Evolutionary conservation across 2,113 vertebrate species (phyloP).

Genomic region (Dascyllus trimaculatus): DNA sequence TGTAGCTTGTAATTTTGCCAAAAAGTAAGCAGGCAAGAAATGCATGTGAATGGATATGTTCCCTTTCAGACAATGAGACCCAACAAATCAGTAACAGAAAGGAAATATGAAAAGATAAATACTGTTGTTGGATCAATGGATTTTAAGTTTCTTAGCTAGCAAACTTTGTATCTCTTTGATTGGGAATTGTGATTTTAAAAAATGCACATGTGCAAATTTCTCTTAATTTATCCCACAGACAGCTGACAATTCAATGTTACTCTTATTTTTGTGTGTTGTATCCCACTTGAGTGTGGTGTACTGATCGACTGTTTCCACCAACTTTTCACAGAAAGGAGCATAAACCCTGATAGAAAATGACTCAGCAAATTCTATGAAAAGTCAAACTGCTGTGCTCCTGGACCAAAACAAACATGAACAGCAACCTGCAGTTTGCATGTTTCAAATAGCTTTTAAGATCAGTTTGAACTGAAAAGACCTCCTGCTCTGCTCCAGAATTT

Average conservation of each 20-base stretch:
- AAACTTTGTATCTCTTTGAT: not conserved
- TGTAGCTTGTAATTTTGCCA: conserved; percentile 19
- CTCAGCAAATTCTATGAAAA: not conserved
- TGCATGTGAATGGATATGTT: conserved; percentile 7
- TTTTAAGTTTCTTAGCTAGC: too few species aligned
- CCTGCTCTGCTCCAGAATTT: too few species aligned
- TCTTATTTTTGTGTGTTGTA: too few species aligned
- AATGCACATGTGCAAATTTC: not conserved
- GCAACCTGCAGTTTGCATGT: not conserved
- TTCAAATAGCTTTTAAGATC: not conserved
- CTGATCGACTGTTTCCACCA: too few species aligned
- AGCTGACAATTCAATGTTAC: too few species aligned
- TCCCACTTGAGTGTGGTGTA: too few species aligned
- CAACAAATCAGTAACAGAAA: too few species aligned
- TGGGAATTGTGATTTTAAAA: not conserved
- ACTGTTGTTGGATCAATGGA: too few species aligned
- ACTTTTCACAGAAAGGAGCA: too few species aligned
- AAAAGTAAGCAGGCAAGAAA: conserved; percentile 29
- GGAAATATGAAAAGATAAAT: not conserved
- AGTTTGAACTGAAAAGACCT: not conserved
- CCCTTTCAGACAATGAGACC: not conserved
- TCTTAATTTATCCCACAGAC: not conserved
- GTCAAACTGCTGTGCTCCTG: not conserved
- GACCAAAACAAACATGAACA: not conserved
- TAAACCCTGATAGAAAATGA: not conserved